phyloP scores from a whole-genome alignment of 2,113 vertebrate species.

The western clawed frog (Xenopus tropicalis) region DNA sequence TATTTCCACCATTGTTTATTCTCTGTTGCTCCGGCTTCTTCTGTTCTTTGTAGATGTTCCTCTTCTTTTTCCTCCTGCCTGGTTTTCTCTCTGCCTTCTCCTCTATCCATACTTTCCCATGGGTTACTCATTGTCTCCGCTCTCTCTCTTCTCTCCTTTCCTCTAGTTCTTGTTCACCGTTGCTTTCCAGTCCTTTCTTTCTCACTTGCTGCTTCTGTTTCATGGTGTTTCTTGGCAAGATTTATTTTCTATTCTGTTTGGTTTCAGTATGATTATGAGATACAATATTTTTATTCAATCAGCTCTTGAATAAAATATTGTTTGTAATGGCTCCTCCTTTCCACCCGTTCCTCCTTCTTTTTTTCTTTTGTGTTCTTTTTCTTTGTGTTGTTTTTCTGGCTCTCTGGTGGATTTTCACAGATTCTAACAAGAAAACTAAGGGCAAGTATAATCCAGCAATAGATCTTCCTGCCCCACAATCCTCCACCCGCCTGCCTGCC shows the following conservation, averaged over 20 bases:
- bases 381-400: constrained; percentile 99
- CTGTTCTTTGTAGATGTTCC: constrained; percentile 8
- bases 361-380: constrained; percentile 84
- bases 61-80: not conserved
- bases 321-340: constrained; percentile 93
- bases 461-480: constrained; percentile 62
- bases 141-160: not conserved
- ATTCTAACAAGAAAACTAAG: constrained; percentile 84
- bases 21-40: accelerated
- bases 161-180: not conserved
- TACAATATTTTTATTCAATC: constrained; percentile 99
- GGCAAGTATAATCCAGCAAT: constrained; percentile 98
- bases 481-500: constrained; percentile 65
- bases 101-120: not conserved
- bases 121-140: not conserved
- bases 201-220: constrained; percentile 51
- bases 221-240: constrained; percentile 72
- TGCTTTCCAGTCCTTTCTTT: constrained; percentile 1
- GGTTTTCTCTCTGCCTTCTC: not conserved
- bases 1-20: constrained; percentile 9
- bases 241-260: constrained; percentile 59
- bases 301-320: constrained; percentile 99
- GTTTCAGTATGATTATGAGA: constrained; percentile 84
- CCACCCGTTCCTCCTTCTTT: constrained; percentile 89
- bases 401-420: constrained; percentile 99